These are phyloP conservation scores for Seriola dumerili DNA, from an alignment of 2,113 vertebrate genomes.

Conservation along the genomic window DNA sequence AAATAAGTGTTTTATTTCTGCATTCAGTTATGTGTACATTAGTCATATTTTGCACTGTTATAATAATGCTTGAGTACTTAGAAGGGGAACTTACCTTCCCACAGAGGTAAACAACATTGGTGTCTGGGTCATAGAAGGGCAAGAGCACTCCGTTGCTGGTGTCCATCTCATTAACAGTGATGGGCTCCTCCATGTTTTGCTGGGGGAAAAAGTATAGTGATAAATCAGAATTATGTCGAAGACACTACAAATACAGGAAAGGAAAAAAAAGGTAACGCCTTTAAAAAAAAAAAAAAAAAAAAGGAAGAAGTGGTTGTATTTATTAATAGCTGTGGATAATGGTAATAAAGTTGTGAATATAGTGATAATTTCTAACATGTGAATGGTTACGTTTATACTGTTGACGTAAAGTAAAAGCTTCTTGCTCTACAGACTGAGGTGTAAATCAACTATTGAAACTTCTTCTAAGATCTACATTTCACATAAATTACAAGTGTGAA, in stretches of 20 bases:
- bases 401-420: neutral
- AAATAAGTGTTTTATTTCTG: slow-evolving; percentile 17
- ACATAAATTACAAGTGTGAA: neutral
- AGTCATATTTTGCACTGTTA: neutral
- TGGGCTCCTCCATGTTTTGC: slow-evolving; percentile 94
- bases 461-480: too few relatives aligned
- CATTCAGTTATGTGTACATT: neutral
- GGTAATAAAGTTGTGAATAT: neutral
- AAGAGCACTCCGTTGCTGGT: slow-evolving; percentile 96
- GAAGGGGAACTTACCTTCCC: slow-evolving; percentile 88
- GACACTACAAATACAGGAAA: neutral
- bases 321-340: neutral
- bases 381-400: neutral
- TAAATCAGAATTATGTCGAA: neutral
- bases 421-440: neutral
- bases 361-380: too few relatives aligned
- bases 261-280: neutral
- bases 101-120: slow-evolving; percentile 95
- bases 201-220: slow-evolving; percentile 54
- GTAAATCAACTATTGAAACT: too few relatives aligned
- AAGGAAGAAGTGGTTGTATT: neutral
- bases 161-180: slow-evolving; percentile 95
- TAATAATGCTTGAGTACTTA: neutral
- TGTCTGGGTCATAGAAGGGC: slow-evolving; percentile 96
- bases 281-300: neutral